A percentile compares a stretch with the other conserved stretches of the same genome.
phyloP scores from a whole-genome alignment of 1,140 invertebrate genomes.

The Cylas formicarius region DNA sequence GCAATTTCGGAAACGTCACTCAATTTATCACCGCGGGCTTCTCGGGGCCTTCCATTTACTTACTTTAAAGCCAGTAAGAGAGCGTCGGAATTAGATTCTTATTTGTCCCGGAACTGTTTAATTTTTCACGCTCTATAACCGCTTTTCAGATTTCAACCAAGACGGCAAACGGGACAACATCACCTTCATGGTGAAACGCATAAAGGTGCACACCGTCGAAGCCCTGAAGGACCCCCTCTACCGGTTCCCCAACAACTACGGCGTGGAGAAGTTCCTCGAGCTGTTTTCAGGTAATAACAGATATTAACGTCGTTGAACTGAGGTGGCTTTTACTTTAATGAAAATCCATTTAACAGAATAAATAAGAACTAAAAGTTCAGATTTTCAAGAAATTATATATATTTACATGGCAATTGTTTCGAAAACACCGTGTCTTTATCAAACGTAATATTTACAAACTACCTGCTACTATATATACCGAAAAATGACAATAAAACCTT shows the following conservation, averaged over 20 bases:
- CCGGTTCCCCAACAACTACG: constrained; percentile 86
- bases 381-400: too few species aligned
- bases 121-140: constrained; percentile 1
- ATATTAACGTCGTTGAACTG: too few species aligned
- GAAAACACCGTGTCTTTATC: too few species aligned
- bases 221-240: constrained; percentile 76
- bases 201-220: constrained; percentile 85
- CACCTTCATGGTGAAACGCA: constrained; percentile 92
- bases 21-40: constrained; percentile 17
- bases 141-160: constrained; percentile 82
- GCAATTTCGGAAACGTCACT: constrained; percentile 11
- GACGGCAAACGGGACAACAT: constrained; percentile 88
- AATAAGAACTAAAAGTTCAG: too few species aligned
- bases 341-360: too few species aligned
- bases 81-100: constrained; percentile 14
- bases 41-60: too few species aligned
- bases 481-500: too few species aligned
- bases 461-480: too few species aligned
- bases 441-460: too few species aligned
- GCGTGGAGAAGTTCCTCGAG: constrained; percentile 90
- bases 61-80: constrained; percentile 17
- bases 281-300: constrained; percentile 87
- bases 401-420: too few species aligned
- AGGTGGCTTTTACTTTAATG: too few species aligned
- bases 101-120: constrained; percentile 8